Base-by-base conservation (phyloP, 2,888 invertebrate genomes). In the Junonia oenone region DNA sequence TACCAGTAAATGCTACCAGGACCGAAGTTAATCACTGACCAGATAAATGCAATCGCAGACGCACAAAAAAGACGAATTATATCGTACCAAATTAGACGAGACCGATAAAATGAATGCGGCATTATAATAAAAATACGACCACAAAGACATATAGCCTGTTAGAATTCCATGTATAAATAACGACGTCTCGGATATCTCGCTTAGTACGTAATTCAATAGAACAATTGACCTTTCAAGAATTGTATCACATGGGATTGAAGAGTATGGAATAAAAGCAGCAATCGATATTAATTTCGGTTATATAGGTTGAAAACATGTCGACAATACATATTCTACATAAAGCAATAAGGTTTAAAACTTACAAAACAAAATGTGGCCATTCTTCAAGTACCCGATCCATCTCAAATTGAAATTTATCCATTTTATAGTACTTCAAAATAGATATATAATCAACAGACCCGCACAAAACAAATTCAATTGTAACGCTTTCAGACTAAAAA, bases 21-120 rank as follows among this genome's bases (percentile, higher is more conserved):
- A 73, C 69, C 68, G 72, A 76, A 75, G 67, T 74, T 77, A 73
- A 80, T 78, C 62, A 63, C 59, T 56, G 55, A 59, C 47, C 51
- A 59, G 59, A 64, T 61, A 58, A 63, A 58, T 63, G 46, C 61
- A 52, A 59, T 58, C 37, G 51, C 56, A 48, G 51, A 59, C 53
- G 45, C 22, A 27, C 43, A 33, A 56, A 61, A 61, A 54, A 65
- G 58, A 62, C 46, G 51, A 49, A 49, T 58, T 55, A 54, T 51
- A 31, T 33, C 45, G 51, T 48, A 31, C 47, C 35, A 37, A 56
- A 56, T 54, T 56, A 55, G 55, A 56, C 17, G 17, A 46, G 51
- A 57, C 54, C 37, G 55, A 56, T 59, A 45, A 60, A 55, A 58
- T 52, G 58, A 57, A 62, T 46, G 49, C 33, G 48, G 48, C 56